phyloP scores from a whole-genome alignment of 2,888 invertebrate genomes.

The Piscicola geometra region DNA sequence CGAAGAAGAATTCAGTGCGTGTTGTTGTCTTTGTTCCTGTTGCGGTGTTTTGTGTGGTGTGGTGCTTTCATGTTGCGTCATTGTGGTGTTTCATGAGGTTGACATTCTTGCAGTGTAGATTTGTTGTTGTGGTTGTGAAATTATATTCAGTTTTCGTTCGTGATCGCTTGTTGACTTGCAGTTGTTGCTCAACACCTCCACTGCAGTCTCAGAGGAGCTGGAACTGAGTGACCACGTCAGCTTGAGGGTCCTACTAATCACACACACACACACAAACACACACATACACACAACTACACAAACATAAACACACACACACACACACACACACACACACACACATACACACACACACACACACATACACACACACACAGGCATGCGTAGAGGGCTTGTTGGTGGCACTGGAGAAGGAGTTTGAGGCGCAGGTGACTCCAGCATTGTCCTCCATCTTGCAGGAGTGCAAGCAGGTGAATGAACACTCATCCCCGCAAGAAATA shows the following conservation, averaged over 20 bases:
- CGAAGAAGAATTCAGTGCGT: background rate
- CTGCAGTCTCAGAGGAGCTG: background rate
- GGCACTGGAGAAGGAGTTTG: background rate
- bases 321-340: too few species aligned
- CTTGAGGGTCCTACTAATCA: background rate
- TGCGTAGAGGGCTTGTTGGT: conserved; percentile 3
- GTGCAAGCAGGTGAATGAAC: background rate
- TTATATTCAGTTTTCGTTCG: background rate
- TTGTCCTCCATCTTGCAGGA: background rate
- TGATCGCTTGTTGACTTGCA: background rate
- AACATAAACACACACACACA: too few species aligned
- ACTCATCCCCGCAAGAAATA: background rate
- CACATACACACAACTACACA: too few species aligned
- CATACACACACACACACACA: too few species aligned
- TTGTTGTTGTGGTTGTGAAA: background rate
- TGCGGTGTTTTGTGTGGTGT: too few species aligned
- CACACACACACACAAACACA: too few species aligned
- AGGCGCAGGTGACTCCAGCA: background rate
- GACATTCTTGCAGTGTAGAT: background rate
- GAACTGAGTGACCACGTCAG: background rate
- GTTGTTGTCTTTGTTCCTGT: too few species aligned
- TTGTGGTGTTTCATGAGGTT: background rate
- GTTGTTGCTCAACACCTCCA: background rate
- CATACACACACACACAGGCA: background rate
- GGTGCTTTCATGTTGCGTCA: too few species aligned